A percentile compares a stretch with the other conserved stretches of the same genome.
Evolutionary conservation across 2,113 vertebrate genomes (phyloP).

Genomic region (Gymnobelideus leadbeateri): DNA sequence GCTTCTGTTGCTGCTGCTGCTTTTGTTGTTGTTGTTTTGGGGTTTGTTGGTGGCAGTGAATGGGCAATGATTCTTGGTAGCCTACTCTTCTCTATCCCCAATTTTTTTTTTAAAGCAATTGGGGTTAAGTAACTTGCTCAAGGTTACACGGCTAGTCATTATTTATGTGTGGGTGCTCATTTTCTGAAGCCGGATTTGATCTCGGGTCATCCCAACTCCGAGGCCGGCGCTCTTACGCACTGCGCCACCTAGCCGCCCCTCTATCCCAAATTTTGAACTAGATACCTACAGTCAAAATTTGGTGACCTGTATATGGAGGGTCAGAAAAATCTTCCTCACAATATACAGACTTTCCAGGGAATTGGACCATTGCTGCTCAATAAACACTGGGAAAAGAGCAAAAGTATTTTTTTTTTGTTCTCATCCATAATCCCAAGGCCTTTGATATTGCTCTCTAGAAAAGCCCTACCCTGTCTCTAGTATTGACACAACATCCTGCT

Average conservation of each 20-base stretch:
- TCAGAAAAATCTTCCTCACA: neutral
- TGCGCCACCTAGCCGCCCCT: no score
- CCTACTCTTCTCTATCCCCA: neutral
- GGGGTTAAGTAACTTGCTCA: no score
- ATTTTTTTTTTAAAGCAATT: no score
- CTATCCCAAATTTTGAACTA: neutral
- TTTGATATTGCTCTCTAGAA: neutral
- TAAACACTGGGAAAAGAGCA: neutral
- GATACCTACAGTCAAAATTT: neutral
- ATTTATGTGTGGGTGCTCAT: no score
- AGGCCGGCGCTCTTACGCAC: no score
- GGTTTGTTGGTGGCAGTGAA: neutral
- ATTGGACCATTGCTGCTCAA: neutral
- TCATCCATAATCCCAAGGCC: neutral
- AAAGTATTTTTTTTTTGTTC: neutral
- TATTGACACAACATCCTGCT: neutral
- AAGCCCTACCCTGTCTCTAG: neutral
- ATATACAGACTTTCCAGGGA: neutral
- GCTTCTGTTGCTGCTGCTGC: no score
- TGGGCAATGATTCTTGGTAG: neutral
- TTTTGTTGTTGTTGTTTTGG: neutral
- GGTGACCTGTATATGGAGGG: neutral
- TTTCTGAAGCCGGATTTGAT: no score
- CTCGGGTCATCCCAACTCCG: no score
- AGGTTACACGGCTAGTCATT: no score